Percentiles rank a stretch among this genome's conserved stretches.
phyloP scores from a whole-genome alignment of 2,113 vertebrate species.

The Spheniscus mendiculus region DNA sequence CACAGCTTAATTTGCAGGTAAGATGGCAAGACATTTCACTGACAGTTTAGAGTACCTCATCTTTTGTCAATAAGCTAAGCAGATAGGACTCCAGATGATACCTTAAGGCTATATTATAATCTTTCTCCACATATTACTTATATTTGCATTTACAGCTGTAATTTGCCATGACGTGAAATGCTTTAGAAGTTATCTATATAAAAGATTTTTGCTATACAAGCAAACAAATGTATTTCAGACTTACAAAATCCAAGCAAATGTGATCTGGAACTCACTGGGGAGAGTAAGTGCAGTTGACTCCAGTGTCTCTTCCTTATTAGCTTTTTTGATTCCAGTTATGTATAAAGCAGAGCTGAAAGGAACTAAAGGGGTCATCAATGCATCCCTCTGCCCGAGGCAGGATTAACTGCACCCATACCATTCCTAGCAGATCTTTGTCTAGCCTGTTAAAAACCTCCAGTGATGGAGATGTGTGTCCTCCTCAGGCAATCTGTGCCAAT shows the following conservation, averaged over 20 bases:
- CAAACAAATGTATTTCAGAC: not conserved
- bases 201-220: not conserved
- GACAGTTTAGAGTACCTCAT: not conserved
- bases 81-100: conserved; percentile 48
- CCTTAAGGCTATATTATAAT: conserved; percentile 28
- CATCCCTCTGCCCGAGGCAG: not conserved
- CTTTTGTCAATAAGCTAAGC: conserved; percentile 29
- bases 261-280: not conserved
- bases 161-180: conserved; percentile 13
- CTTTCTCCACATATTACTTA: not conserved
- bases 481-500: not conserved
- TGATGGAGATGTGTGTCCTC: not conserved
- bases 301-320: not conserved
- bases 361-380: not conserved
- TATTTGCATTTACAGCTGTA: conserved; percentile 47
- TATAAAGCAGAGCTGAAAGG: not conserved
- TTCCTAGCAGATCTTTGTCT: not conserved
- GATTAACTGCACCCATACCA: not conserved
- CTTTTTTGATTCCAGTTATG: not conserved
- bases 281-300: not conserved
- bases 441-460: not conserved
- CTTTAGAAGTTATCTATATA: not conserved
- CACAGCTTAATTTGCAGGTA: conserved; percentile 10
- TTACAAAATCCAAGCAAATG: not conserved
- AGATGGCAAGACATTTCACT: not conserved